phyloP scores from a whole-genome alignment of 2,113 vertebrate genomes.

The Dendrocopos noguchii region DNA sequence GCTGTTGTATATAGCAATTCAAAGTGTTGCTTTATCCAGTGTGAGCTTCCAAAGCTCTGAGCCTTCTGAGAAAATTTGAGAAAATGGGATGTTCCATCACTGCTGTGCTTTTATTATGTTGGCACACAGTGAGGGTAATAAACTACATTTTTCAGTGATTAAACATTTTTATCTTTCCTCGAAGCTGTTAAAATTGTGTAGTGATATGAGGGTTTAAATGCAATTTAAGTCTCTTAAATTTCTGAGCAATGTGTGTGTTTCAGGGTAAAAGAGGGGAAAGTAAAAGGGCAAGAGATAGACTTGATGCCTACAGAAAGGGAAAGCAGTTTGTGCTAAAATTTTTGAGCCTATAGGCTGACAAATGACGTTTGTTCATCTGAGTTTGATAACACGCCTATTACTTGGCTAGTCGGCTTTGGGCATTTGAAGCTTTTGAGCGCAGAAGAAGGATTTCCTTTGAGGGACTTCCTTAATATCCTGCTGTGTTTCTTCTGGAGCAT shows the following conservation, averaged over 20 bases:
- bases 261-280: neutral
- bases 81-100: neutral
- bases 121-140: neutral
- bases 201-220: neutral
- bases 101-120: neutral
- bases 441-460: slow-evolving; percentile 4
- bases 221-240: neutral
- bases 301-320: neutral
- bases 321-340: neutral
- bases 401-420: neutral
- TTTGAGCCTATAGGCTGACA: neutral
- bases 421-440: neutral
- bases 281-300: neutral
- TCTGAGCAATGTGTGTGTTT: neutral
- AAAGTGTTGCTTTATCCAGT: neutral
- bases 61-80: neutral
- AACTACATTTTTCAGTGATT: neutral
- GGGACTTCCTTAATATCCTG: neutral
- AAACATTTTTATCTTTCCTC: neutral
- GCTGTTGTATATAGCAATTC: neutral
- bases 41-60: neutral
- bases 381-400: neutral
- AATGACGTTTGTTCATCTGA: neutral
- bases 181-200: neutral
- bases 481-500: neutral